A percentile compares a stretch with the other conserved stretches of the same genome.
Evolutionary conservation across 2,888 invertebrate species (phyloP).

Genomic region (Thymelicus acteon): DNA sequence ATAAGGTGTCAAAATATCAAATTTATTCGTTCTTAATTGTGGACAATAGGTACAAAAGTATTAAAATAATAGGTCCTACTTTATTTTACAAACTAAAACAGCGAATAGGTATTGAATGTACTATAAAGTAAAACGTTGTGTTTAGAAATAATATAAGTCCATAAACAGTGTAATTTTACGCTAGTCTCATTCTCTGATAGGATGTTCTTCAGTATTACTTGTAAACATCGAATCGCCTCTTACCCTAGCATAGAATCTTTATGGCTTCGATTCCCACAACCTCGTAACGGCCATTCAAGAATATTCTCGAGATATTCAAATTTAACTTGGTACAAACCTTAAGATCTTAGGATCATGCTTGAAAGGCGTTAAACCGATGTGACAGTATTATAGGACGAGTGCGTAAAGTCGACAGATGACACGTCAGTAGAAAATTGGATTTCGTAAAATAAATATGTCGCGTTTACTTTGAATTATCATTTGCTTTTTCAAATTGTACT

Average conservation of each 20-base stretch:
- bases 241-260: constrained; percentile 22
- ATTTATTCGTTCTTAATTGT: too few relatives aligned
- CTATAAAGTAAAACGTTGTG: too few relatives aligned
- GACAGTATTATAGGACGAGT: constrained; percentile 75
- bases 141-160: background rate
- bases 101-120: too few relatives aligned
- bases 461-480: constrained; percentile 68
- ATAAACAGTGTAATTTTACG: constrained; percentile 1
- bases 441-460: constrained; percentile 84
- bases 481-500: constrained; percentile 49
- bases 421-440: constrained; percentile 85
- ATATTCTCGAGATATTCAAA: constrained; percentile 33
- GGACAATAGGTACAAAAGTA: too few relatives aligned
- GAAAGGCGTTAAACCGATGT: constrained; percentile 77
- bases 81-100: too few relatives aligned
- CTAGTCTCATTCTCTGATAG: background rate
- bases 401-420: constrained; percentile 84
- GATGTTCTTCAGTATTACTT: constrained; percentile 8
- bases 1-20: too few relatives aligned
- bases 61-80: too few relatives aligned
- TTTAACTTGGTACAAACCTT: constrained; percentile 41
- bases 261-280: constrained; percentile 37
- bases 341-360: constrained; percentile 59
- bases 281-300: constrained; percentile 29
- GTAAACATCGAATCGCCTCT: constrained; percentile 20